Conservation (phyloP, 2,888 invertebrate species). For the Archaeoteleia sp. region DNA sequence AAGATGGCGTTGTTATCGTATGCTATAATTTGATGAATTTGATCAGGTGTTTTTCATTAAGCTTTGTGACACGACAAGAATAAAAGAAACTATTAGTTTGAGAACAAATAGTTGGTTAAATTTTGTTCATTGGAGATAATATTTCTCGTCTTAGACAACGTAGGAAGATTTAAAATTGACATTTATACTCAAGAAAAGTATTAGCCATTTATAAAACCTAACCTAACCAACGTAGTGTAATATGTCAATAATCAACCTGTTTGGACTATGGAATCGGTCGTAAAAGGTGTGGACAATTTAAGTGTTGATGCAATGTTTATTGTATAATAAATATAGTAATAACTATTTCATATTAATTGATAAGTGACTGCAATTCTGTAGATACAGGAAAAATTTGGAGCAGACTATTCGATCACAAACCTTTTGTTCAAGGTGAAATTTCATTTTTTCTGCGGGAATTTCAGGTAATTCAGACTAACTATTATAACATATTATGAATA, state of each 20-base stretch:
- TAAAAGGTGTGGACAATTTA: conserved; percentile 68
- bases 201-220: no score
- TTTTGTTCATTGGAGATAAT: no score
- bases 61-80: no score
- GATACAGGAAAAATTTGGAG: conserved; percentile 89
- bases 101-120: no score
- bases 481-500: background rate
- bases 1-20: no score
- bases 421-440: conserved; percentile 90
- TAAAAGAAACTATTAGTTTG: no score
- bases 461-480: conserved; percentile 79
- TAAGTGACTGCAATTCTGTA: conserved; percentile 66
- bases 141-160: no score
- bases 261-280: conserved; percentile 69
- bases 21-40: no score
- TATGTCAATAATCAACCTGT: conserved; percentile 1
- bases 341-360: conserved; percentile 17
- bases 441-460: conserved; percentile 89
- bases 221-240: background rate
- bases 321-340: conserved; percentile 7
- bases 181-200: no score
- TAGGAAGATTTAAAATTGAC: no score
- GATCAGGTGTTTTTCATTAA: no score
- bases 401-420: conserved; percentile 90
- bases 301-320: conserved; percentile 1